Evolutionary conservation across 1,140 invertebrate species (phyloP).

Genomic region (Zophobas morio): DNA sequence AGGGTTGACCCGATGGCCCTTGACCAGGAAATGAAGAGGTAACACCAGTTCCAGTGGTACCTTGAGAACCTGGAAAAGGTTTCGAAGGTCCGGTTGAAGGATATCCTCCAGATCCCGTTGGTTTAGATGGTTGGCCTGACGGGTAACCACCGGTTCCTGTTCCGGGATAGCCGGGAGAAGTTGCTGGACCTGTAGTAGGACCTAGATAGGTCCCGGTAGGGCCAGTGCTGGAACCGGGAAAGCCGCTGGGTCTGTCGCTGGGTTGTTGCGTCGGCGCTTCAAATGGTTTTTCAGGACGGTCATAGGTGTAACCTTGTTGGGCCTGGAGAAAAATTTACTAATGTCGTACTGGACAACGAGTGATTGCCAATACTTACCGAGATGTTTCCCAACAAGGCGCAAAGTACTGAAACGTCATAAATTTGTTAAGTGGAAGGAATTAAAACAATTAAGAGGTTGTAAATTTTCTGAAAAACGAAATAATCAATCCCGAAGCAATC

Average conservation of each 20-base stretch:
- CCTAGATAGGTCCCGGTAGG: slow-evolving; percentile 45
- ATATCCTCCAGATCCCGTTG: too few relatives aligned
- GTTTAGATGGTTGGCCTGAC: too few relatives aligned
- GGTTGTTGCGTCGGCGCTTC: slow-evolving; percentile 45
- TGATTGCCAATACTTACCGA: slow-evolving; percentile 40
- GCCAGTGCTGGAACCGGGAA: slow-evolving; percentile 47
- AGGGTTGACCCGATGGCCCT: slow-evolving; percentile 32
- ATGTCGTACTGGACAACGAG: not conserved
- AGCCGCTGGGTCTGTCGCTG: slow-evolving; percentile 36
- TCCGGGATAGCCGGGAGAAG: too few relatives aligned
- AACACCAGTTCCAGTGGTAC: slow-evolving; percentile 35
- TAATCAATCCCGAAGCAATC: slow-evolving; percentile 1
- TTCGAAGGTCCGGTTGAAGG: too few relatives aligned
- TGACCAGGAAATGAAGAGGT: not conserved
- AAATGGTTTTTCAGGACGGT: slow-evolving; percentile 70
- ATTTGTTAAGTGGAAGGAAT: slow-evolving; percentile 9
- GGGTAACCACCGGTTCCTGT: too few relatives aligned
- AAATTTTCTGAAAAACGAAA: not conserved
- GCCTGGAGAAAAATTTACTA: slow-evolving; percentile 47
- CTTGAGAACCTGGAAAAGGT: slow-evolving; percentile 2
- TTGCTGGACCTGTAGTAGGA: not conserved
- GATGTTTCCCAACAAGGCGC: slow-evolving; percentile 27
- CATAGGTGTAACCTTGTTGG: slow-evolving; percentile 73
- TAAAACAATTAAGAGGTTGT: not conserved
- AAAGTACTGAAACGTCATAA: slow-evolving; percentile 45